Percentiles rank a stretch among this genome's conserved stretches.
phyloP scores from a whole-genome alignment of 1,140 invertebrate genomes.

The Muscidifurax raptorellus region DNA sequence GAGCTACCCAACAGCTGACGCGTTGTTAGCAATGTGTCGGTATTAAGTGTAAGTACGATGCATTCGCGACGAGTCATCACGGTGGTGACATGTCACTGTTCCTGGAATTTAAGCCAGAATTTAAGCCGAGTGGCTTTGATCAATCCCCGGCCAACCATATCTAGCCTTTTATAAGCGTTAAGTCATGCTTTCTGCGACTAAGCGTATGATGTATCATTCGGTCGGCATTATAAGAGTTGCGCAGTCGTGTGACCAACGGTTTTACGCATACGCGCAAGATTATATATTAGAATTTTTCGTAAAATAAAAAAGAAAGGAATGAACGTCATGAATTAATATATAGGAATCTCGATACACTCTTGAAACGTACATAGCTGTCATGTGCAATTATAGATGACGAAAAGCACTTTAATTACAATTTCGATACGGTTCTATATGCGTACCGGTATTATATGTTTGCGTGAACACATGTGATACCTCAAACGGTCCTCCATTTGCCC shows the following conservation, averaged over 20 bases:
- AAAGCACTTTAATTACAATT: background rate
- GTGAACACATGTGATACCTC: background rate
- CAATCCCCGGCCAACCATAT: background rate
- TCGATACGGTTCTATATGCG: background rate
- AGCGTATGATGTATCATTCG: background rate
- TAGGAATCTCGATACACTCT: background rate
- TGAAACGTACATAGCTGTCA: background rate
- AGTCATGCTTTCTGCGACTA: background rate
- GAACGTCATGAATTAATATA: background rate
- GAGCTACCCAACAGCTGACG: background rate
- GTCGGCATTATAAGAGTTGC: background rate
- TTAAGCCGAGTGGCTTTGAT: background rate
- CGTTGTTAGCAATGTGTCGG: background rate
- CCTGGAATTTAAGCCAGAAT: conserved; percentile 48
- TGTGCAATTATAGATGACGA: background rate
- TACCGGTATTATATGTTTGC: background rate
- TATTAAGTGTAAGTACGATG: conserved; percentile 40
- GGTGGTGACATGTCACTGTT: conserved; percentile 49
- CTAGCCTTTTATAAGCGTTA: background rate
- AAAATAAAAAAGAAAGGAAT: background rate
- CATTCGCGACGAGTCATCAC: conserved; percentile 55
- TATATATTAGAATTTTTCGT: too few relatives aligned
- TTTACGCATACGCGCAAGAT: background rate
- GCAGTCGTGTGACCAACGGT: background rate
- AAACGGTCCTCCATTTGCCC: conserved; percentile 6